These are phyloP conservation scores for Drepana falcataria DNA, from an alignment of 2,888 invertebrate genomes.

Conservation along the genomic window DNA sequence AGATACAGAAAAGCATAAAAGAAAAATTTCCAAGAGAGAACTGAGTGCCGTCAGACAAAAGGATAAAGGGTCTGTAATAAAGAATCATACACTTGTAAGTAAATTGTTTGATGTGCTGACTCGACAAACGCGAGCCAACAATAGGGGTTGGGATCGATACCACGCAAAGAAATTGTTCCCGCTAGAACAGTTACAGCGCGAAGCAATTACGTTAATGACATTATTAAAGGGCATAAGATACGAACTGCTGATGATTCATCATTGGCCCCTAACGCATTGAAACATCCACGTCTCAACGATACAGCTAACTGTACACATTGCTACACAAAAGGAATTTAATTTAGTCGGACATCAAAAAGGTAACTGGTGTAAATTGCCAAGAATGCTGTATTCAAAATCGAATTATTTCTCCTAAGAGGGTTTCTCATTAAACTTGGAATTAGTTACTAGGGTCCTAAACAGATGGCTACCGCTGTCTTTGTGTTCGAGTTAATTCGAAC, in stretches of 20 bases:
- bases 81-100: slow-evolving; percentile 64
- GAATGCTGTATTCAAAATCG: slow-evolving; percentile 52
- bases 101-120: slow-evolving; percentile 63
- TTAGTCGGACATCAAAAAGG: slow-evolving; percentile 23
- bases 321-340: slow-evolving; percentile 17
- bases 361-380: slow-evolving; percentile 36
- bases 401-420: slow-evolving; percentile 58
- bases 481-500: slow-evolving; percentile 66
- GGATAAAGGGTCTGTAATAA: slow-evolving; percentile 58
- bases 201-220: slow-evolving; percentile 56
- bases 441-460: slow-evolving; percentile 58
- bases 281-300: slow-evolving; percentile 14
- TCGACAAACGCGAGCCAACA: slow-evolving; percentile 17
- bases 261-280: slow-evolving; percentile 17
- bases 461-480: slow-evolving; percentile 64
- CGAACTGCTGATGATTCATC: slow-evolving; percentile 33
- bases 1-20: slow-evolving; percentile 43
- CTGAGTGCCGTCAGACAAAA: slow-evolving; percentile 45
- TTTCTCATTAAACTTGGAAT: slow-evolving; percentile 70
- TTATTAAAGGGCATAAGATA: slow-evolving; percentile 41
- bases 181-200: slow-evolving; percentile 27
- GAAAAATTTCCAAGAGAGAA: slow-evolving; percentile 45
- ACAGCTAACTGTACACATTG: slow-evolving; percentile 12
- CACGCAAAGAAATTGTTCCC: slow-evolving; percentile 36
- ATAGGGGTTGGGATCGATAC: slow-evolving; percentile 24